Conservation (phyloP, 2,797 vertebrate species). For the Falco biarmicus region DNA sequence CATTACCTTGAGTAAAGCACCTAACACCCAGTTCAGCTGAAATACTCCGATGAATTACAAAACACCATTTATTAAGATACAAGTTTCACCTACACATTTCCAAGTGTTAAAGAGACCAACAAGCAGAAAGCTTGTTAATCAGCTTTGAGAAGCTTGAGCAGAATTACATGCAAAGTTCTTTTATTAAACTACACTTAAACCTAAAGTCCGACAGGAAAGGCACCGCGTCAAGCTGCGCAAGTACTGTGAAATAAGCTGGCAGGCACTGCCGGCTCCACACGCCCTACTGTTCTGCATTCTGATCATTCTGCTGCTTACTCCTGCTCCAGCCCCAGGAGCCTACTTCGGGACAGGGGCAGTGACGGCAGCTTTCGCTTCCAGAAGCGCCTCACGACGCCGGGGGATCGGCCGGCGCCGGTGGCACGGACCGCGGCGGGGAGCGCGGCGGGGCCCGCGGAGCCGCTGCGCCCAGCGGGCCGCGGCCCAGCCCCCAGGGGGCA, state of each 20-base stretch:
- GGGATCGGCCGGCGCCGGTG: too few relatives aligned
- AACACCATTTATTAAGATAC: fast-evolving
- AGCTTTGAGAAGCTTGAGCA: background rate
- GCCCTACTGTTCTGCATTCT: fast-evolving
- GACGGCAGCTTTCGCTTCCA: fast-evolving
- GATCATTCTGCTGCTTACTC: fast-evolving
- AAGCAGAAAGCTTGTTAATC: fast-evolving
- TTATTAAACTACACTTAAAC: too few relatives aligned
- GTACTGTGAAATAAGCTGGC: fast-evolving
- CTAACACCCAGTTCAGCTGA: background rate
- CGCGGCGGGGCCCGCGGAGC: too few relatives aligned
- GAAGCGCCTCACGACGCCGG: too few relatives aligned
- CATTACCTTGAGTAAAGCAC: background rate
- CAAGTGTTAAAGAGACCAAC: fast-evolving
- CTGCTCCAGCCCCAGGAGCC: background rate
- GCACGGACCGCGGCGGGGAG: too few relatives aligned
- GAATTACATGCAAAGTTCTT: background rate
- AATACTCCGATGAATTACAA: background rate
- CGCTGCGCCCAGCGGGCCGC: too few relatives aligned
- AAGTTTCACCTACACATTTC: background rate
- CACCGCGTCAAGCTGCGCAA: fast-evolving
- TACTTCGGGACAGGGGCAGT: fast-evolving
- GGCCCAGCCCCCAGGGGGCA: background rate
- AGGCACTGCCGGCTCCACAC: fast-evolving
- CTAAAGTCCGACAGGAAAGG: too few relatives aligned